Base-by-base conservation (phyloP, 2,888 invertebrate genomes). In the Chymomyza fuscimana region DNA sequence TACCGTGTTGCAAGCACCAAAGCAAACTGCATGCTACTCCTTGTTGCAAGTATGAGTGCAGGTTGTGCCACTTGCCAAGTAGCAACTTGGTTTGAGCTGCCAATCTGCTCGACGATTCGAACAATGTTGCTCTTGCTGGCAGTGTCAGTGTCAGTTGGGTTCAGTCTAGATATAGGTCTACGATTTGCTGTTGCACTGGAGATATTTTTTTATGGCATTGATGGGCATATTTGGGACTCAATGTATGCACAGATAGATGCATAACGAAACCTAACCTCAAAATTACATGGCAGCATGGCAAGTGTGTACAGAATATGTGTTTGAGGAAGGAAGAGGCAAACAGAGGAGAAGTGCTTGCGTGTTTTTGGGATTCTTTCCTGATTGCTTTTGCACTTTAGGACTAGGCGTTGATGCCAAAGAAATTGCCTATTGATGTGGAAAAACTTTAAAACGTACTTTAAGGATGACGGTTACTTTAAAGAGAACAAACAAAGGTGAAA, bases 1-100 rank as follows among this genome's bases (percentile, higher is more conserved):
- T 83, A 80, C 74, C 69, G 61, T 60, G 29, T 54, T 54, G 62
- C 12, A 40, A 29, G 46, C 15, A n/a, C 5, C 16, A 19, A 19
- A 3, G 59, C 29, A 29, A 15, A 22, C 10, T 59, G 25, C 16
- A 32, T 16, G 32, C 29, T 0, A n/a, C 60, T 1, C 15, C 15
- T n/a, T 36, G 16, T 51, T 22, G 40, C 10, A 19, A 15, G 40
- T 60, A 36, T 16, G 22, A 10, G 40, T 12, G 12, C 40, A 46
- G 40, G 40, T 46, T 4, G 10, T n/a, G 22, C 36, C 15, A 29
- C 16, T 67, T 65, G 56, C 56, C 19, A 40, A 50, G 62, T 46
- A 4, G 46, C 56, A 54, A 62, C 10, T 51, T 19, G 22, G n/a
- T 29, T n/a, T 10, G 22, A 54, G 54, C 54, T 54, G 54, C 54